These are phyloP conservation scores for Caretta caretta DNA, from an alignment of 2,113 vertebrate species.

Conservation along the genomic window DNA sequence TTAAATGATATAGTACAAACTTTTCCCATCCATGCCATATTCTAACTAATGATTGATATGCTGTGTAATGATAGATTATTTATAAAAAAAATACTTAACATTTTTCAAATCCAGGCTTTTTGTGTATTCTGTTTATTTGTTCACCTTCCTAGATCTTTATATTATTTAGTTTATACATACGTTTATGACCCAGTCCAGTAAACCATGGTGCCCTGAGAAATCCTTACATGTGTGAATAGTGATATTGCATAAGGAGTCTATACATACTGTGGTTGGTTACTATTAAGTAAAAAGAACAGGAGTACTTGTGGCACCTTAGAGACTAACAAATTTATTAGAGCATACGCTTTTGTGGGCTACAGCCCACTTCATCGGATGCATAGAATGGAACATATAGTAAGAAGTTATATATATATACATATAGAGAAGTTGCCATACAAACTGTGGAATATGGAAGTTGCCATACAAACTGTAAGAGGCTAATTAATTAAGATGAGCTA, in stretches of 20 bases:
- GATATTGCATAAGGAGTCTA: neutral
- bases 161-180: neutral
- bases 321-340: too few species aligned
- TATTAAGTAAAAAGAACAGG: neutral
- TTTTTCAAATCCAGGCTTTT: neutral
- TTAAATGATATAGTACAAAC: neutral
- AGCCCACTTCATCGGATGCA: too few species aligned
- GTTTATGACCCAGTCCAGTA: neutral
- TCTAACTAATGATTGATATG: accelerated
- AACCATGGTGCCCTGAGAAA: neutral
- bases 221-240: neutral
- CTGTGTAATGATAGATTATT: neutral
- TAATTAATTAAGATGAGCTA: too few species aligned
- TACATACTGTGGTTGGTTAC: neutral
- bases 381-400: too few species aligned
- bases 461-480: too few species aligned
- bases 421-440: too few species aligned
- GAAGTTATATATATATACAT: too few species aligned
- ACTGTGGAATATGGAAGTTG: too few species aligned
- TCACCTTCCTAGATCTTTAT: neutral
- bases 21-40: neutral
- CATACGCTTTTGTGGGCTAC: too few species aligned
- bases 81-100: neutral
- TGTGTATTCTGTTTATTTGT: neutral
- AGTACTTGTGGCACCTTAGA: too few species aligned